Evolutionary conservation across 2,888 invertebrate genomes (phyloP), one percentile per base, ranked within the genome.

Genomic region (Lacanobia oleracea): DNA sequence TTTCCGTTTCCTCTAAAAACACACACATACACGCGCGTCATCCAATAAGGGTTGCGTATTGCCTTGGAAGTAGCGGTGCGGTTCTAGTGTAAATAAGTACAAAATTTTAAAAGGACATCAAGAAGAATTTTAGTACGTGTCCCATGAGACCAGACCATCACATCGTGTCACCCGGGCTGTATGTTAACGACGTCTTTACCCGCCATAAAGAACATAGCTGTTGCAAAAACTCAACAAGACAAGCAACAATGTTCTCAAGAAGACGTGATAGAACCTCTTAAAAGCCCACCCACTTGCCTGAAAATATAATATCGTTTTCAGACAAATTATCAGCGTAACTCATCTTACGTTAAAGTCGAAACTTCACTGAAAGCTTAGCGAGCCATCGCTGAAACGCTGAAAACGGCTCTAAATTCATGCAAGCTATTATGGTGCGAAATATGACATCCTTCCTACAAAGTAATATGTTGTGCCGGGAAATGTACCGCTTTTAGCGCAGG

Each of bases 251-350:
- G 86, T 83, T 27, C 14, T 7, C 0, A 43, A 33, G 14, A 51
- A 70, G 9, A 53, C 77, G 79, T 74, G 75, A 72, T 85, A 83
- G 85, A 87, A 86, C 81, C 80, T 82, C 79, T 74, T 80, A 63
- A 73, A 77, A 72, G 60, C n/a, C 57, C 53, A 54, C 54, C 48
- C 59, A 72, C 45, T 75, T 65, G 57, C 57, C 50, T 77, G 69
- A 84, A 76, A 77, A 84, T 79, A 82, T 64, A 75, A 82, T 64
- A 75, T 82, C 60, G 72, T 72, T 79, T 68, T 62, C 66, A 56
- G 68, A 85, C 67, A 83, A 79, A 75, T 77, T 67, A 63, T 71
- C 59, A 64, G 27, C 74, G 66, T 77, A 82, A 77, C 77, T 72
- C 68, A 60, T 54, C 10, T 7, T 43, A 65, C 33, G 50, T 56